Conservation (phyloP, 2,888 invertebrate genomes). For the Lasioglossum calceatum region DNA sequence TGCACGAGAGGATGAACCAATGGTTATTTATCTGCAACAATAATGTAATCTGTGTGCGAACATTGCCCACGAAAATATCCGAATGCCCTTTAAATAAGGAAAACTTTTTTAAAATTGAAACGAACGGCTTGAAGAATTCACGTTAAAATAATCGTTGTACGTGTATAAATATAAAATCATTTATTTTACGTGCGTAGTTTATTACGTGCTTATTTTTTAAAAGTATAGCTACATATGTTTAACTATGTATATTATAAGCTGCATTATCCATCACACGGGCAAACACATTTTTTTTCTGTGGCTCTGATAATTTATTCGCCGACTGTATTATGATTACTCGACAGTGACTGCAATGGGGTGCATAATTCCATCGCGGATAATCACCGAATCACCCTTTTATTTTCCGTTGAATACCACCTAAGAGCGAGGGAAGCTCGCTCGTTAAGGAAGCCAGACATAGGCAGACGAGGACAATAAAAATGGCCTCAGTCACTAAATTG, state of each 20-base stretch:
- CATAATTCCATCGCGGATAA: not conserved
- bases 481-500: conserved; percentile 33
- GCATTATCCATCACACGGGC: not conserved
- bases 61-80: too few species aligned
- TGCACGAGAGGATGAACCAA: not conserved
- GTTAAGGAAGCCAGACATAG: conserved; percentile 1
- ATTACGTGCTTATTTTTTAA: too few species aligned
- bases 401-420: not conserved
- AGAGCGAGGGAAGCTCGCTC: not conserved
- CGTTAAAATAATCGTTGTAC: too few species aligned
- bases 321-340: not conserved
- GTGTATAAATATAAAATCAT: too few species aligned
- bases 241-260: not conserved
- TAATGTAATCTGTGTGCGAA: too few species aligned
- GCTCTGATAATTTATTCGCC: too few species aligned
- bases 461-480: conserved; percentile 39
- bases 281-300: not conserved
- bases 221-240: not conserved
- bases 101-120: too few species aligned
- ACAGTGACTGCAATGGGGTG: not conserved
- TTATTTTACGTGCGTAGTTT: too few species aligned
- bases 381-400: not conserved
- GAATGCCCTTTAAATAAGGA: too few species aligned
- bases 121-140: too few species aligned
- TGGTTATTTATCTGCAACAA: too few species aligned